Evolutionary conservation across 1,140 invertebrate genomes (phyloP).

Genomic region (Parapsyche elsis): DNA sequence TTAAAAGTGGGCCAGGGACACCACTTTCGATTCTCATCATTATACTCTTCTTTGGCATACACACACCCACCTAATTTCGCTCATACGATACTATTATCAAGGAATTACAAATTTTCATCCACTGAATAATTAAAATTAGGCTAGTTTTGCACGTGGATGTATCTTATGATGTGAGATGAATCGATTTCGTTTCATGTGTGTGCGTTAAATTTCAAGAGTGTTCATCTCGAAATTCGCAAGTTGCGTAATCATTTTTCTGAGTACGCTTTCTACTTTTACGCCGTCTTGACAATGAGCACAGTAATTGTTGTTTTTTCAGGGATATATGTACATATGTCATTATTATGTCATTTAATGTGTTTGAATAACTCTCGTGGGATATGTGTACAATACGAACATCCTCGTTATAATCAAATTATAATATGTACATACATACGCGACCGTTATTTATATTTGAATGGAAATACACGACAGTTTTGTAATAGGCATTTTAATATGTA

Average conservation of each 20-base stretch:
- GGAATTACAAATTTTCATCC: too few relatives aligned
- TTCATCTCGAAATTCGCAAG: constrained; percentile 1
- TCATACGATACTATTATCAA: too few relatives aligned
- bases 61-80: background rate
- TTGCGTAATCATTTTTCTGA: constrained; percentile 11
- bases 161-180: background rate
- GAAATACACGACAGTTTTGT: too few relatives aligned
- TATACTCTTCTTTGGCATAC: background rate
- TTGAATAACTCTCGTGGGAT: too few relatives aligned
- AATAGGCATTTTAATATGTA: too few relatives aligned
- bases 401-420: too few relatives aligned
- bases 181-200: background rate
- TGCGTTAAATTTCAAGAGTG: background rate
- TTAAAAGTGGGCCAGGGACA: constrained; percentile 11
- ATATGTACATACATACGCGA: too few relatives aligned
- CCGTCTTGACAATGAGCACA: background rate
- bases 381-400: too few relatives aligned
- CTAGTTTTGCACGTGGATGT: too few relatives aligned
- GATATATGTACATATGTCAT: background rate
- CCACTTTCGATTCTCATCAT: constrained; percentile 12
- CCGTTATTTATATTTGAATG: too few relatives aligned
- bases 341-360: constrained; percentile 46
- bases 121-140: too few relatives aligned
- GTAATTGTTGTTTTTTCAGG: constrained; percentile 6
- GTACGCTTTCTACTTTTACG: constrained; percentile 25